A percentile compares a stretch with the other conserved stretches of the same genome.
Conservation (phyloP, 2,113 vertebrate species). For the Ailurus styani region DNA sequence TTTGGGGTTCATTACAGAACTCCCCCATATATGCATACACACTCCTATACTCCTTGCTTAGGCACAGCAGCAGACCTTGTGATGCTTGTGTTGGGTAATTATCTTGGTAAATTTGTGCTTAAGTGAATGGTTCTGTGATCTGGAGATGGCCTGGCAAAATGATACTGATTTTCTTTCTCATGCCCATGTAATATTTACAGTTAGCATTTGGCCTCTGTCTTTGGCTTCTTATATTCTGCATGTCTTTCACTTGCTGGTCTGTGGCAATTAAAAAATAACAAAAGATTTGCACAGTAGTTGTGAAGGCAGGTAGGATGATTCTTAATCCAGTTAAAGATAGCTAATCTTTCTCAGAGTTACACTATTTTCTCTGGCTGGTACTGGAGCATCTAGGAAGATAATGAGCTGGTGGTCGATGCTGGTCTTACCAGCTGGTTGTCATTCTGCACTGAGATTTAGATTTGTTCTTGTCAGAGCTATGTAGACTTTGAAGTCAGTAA, state of each 20-base stretch:
- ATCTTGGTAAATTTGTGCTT: not conserved
- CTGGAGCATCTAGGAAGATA: not conserved
- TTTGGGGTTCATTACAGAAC: too few species aligned
- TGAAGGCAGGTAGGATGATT: not conserved
- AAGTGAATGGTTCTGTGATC: not conserved
- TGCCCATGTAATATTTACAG: not conserved
- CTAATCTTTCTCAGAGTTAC: not conserved
- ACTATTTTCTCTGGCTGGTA: not conserved
- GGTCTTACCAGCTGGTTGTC: not conserved
- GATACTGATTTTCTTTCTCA: not conserved
- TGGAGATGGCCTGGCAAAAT: not conserved
- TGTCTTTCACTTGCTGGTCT: not conserved
- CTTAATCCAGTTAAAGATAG: not conserved
- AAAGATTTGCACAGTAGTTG: not conserved
- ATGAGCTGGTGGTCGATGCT: rapidly evolving
- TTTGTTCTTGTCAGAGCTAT: not conserved
- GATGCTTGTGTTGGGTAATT: not conserved
- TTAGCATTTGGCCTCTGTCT: not conserved
- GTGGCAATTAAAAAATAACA: not conserved
- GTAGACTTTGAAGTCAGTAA: not conserved
- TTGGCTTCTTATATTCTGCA: not conserved
- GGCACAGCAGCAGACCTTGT: not conserved
- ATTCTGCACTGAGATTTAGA: not conserved
- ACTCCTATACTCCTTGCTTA: not conserved
- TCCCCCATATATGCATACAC: too few species aligned